phyloP scores from a whole-genome alignment of 2,888 invertebrate species.

The Ariolimax columbianus region DNA sequence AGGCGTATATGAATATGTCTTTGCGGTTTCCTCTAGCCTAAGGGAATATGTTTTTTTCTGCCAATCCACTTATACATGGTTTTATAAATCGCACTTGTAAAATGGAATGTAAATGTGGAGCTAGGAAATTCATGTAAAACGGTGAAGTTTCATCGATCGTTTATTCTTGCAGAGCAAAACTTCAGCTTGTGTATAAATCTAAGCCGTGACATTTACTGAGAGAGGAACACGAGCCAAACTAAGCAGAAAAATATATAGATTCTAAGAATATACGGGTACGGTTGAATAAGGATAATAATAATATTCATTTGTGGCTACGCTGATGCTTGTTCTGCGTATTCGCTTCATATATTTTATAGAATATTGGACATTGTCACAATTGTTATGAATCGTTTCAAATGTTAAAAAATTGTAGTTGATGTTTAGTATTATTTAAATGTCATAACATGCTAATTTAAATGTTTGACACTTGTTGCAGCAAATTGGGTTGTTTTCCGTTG shows the following conservation, averaged over 20 bases:
- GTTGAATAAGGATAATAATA: neutral
- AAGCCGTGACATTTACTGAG: neutral
- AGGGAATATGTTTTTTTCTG: neutral
- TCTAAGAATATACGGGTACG: neutral
- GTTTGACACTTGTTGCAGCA: too few relatives aligned
- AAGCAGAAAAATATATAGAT: neutral
- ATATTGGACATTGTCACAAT: neutral
- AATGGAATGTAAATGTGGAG: neutral
- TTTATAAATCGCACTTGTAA: neutral
- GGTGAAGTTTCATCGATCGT: neutral
- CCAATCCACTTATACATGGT: neutral
- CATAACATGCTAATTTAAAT: too few relatives aligned
- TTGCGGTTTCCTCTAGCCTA: slow-evolving; percentile 1
- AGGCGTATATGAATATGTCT: neutral
- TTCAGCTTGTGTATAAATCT: neutral
- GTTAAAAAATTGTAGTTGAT: too few relatives aligned
- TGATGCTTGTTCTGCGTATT: neutral
- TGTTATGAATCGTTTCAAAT: neutral
- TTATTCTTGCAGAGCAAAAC: neutral
- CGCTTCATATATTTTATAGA: neutral
- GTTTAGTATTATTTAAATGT: too few relatives aligned
- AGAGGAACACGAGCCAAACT: neutral
- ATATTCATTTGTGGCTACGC: neutral
- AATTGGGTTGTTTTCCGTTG: too few relatives aligned
- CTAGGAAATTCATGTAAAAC: neutral